phyloP scores from a whole-genome alignment of 2,888 invertebrate species.

The Rhopalosiphum nymphaeae region DNA sequence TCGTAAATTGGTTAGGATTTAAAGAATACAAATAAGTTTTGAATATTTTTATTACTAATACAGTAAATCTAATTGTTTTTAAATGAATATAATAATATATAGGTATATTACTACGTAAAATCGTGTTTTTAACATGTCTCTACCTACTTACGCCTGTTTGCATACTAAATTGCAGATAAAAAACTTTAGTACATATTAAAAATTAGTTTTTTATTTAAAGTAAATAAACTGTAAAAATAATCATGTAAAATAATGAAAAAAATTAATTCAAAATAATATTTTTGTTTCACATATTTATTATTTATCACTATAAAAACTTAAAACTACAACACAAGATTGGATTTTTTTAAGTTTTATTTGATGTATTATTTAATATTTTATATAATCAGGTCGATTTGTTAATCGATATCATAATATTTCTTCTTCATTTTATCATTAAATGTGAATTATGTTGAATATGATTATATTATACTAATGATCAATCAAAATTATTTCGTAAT shows the following conservation, averaged over 20 bases:
- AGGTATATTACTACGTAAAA: not conserved
- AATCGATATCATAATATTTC: not conserved
- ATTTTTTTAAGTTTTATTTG: not conserved
- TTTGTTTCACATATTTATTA: not conserved
- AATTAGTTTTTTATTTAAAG: not conserved
- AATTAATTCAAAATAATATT: not conserved
- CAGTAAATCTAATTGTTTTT: not conserved
- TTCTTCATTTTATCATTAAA: not conserved
- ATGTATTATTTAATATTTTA: not conserved
- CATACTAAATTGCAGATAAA: not conserved
- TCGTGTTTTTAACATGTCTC: not conserved
- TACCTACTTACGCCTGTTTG: not conserved
- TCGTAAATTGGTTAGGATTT: not conserved
- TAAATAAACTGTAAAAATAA: not conserved
- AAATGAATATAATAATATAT: not conserved
- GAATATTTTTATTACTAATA: not conserved
- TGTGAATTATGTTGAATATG: not conserved
- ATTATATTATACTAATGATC: not conserved
- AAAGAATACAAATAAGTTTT: not conserved
- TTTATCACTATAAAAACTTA: not conserved
- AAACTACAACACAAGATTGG: not conserved
- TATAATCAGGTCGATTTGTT: not conserved
- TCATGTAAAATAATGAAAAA: not conserved
- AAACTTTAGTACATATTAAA: not conserved
- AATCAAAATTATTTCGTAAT: not conserved